Base-by-base conservation (phyloP, 2,888 invertebrate genomes). In the Lochmaea capreae region DNA sequence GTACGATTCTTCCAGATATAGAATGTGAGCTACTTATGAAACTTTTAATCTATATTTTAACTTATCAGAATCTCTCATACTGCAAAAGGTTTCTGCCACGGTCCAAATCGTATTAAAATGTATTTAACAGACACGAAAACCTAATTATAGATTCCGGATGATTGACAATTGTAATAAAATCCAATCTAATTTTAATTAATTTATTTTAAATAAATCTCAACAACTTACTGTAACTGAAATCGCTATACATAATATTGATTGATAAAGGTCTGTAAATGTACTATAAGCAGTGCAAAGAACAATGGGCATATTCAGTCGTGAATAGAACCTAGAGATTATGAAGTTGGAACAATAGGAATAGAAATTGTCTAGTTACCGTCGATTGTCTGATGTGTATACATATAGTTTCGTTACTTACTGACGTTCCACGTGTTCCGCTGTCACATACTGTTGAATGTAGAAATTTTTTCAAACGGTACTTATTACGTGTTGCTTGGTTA, bases 301-400 rank as follows among this genome's bases (percentile, higher is more conserved):
- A 69, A 69, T 69, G 39, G 62, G 54, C 39, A 33, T 65, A 70
- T 61, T 52, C 63, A 58, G 26, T 54, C 57, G 43, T 65, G 70
- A 70, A 70, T 70, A 26, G 65, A 57, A 70, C 54, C 63, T 57
- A 57, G 70, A 70, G 63, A 70, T 70, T 70, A 70, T 70, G 57
- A 70, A 65, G 70, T 65, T 65, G 18, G 57, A 70, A 70, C 65
- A 71, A 71, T 71, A 39, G 58, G 65, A 71, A 71, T 71, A 46
- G 71, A 71, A 71, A 71, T 71, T 71, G 71, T 65, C 65, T 70
- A 70, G 70, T 70, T 71, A 71, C 58, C 58, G 58, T 71, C 71
- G 65, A 71, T 70, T 70, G 70, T 54, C 54, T 54, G 18, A 54
- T 71, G 57, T 43, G 46, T 57, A 49, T 71, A 71, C 65, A 65